These are phyloP conservation scores for Drosophila erecta DNA, from an alignment of 1,140 invertebrate species.

Conservation along the genomic window DNA sequence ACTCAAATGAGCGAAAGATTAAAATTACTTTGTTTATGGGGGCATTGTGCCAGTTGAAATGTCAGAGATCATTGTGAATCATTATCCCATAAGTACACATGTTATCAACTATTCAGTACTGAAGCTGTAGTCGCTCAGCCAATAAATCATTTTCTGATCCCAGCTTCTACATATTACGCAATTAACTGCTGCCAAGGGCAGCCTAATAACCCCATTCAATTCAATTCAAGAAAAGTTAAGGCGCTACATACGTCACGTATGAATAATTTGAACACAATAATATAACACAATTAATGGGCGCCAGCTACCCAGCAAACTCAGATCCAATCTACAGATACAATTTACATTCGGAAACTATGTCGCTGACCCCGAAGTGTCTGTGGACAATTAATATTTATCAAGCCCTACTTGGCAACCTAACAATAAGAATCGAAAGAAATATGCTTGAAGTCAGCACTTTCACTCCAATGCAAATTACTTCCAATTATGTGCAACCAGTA, in stretches of 20 bases:
- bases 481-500: slow-evolving; percentile 66
- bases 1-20: slow-evolving; percentile 16
- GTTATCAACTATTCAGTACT: slow-evolving; percentile 45
- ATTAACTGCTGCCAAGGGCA: slow-evolving; percentile 55
- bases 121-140: slow-evolving; percentile 12
- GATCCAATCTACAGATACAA: slow-evolving; percentile 27
- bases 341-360: slow-evolving; percentile 42
- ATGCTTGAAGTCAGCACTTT: slow-evolving; percentile 41
- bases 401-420: slow-evolving; percentile 31
- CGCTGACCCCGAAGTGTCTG: slow-evolving; percentile 72
- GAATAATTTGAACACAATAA: slow-evolving; percentile 56
- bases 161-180: slow-evolving; percentile 37
- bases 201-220: slow-evolving; percentile 44
- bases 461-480: slow-evolving; percentile 68
- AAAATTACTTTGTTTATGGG: slow-evolving; percentile 39
- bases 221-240: slow-evolving; percentile 28
- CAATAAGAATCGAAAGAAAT: slow-evolving; percentile 36
- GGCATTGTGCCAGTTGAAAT: slow-evolving; percentile 42
- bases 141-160: slow-evolving; percentile 65
- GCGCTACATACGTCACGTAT: slow-evolving; percentile 30
- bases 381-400: slow-evolving; percentile 78
- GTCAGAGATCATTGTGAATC: slow-evolving; percentile 60
- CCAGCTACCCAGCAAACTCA: slow-evolving; percentile 24
- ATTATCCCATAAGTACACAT: slow-evolving; percentile 61
- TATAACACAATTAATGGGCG: slow-evolving; percentile 69